Conservation (phyloP, 2,888 invertebrate species). For the Phytoseiulus persimilis region DNA sequence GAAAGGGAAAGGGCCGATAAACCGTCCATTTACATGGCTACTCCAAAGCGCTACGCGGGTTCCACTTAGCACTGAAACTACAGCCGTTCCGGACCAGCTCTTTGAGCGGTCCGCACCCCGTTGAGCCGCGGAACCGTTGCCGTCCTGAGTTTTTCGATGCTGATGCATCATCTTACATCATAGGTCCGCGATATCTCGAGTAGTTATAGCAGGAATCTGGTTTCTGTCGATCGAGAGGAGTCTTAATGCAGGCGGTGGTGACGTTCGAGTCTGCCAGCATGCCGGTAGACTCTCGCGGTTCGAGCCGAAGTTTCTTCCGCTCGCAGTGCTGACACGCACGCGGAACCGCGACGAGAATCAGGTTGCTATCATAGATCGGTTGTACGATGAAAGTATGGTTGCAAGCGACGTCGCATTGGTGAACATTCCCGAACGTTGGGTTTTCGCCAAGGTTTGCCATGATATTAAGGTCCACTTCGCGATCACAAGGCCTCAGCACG, state of each 20-base stretch:
- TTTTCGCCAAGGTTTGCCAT: slow-evolving; percentile 41
- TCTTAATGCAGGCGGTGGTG: slow-evolving; percentile 41
- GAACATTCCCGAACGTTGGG: slow-evolving; percentile 21
- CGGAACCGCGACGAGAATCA: slow-evolving; percentile 44
- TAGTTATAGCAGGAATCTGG: slow-evolving; percentile 44
- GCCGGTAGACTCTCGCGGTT: slow-evolving; percentile 44
- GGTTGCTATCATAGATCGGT: slow-evolving; percentile 46
- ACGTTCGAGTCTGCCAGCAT: slow-evolving; percentile 42
- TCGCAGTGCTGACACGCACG: slow-evolving; percentile 45
- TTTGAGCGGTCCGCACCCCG: no score
- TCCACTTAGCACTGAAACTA: background rate
- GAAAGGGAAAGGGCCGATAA: background rate
- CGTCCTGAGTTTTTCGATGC: no score
- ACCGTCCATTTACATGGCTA: background rate
- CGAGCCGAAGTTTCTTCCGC: slow-evolving; percentile 43
- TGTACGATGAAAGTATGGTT: slow-evolving; percentile 44
- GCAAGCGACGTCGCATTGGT: slow-evolving; percentile 33
- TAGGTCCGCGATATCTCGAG: no score
- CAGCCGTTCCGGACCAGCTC: no score
- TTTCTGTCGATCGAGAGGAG: slow-evolving; percentile 44
- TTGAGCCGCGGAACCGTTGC: no score
- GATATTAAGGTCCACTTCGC: slow-evolving; percentile 62
- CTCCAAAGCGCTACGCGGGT: background rate
- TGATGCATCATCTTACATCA: no score
- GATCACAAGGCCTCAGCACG: slow-evolving; percentile 73